Evolutionary conservation across 2,113 vertebrate genomes (phyloP), one percentile per base, ranked within the genome.

Genomic region (Daphoenositta chrysoptera): DNA sequence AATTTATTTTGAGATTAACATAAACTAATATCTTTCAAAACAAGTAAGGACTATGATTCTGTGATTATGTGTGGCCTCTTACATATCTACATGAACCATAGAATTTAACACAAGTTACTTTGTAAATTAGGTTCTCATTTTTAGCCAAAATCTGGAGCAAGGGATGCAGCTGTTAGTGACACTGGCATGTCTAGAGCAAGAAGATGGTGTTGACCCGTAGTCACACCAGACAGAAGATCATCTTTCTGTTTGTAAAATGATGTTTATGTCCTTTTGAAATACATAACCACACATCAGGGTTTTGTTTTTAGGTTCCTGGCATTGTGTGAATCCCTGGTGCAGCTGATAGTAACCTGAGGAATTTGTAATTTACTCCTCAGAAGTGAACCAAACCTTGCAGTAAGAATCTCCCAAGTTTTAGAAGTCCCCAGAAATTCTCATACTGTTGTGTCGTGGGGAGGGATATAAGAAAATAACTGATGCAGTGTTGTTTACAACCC

Each of bases 211-310:
- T 76, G 42, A 27, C 7, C 13, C 6, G 4, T 23, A 51, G 27
- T 64, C 14, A n/a, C 10, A 47, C 8, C 20, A 71, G 31, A 35
- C 5, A 51, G 8, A 23, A 30, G 6, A 14, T 70, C 17, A 23
- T 48, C 39, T 78, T 56, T 85, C 61, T 85, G 11, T 6, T 44
- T 71, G 13, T 83, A 35, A 58, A 76, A 35, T 93, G 1, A 40
- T 72, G 3, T 77, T 88, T 42, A 13, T 56, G 11, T 64, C 40
- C 15, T 83, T 90, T 48, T 53, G 53, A 94, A 94, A 65, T 60
- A 53, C 0, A 0, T 33, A 51, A 30, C 5, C 6, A 15, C 13
- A 22, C 54, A 68, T 82, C 9, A 39, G 14, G 5, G 5, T 51
- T 87, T 37, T 56, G 7, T 3, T 79, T 87, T 54, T 75, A 20